Evolutionary conservation across 2,113 vertebrate genomes (phyloP).

Genomic region (Pomatorhinus ruficollis): DNA sequence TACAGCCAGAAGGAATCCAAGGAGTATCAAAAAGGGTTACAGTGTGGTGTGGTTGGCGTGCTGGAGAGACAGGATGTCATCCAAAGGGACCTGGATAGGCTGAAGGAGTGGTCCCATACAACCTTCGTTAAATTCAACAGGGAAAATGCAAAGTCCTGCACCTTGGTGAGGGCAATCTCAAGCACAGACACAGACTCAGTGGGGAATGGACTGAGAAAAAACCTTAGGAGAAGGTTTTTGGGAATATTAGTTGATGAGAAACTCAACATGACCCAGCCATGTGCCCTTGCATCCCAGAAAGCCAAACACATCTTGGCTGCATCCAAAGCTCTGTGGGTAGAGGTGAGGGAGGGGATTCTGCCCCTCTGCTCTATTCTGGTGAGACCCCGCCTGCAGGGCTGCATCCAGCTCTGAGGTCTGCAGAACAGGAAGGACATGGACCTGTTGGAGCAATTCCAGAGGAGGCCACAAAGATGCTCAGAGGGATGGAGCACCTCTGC

Average conservation of each 20-base stretch:
- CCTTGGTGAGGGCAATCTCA: background rate
- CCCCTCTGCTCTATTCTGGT: background rate
- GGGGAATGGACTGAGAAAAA: background rate
- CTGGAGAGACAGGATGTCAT: background rate
- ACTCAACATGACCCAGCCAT: background rate
- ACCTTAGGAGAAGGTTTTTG: background rate
- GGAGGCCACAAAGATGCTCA: background rate
- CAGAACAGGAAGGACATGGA: background rate
- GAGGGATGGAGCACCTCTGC: background rate
- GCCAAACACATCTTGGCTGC: rapidly evolving
- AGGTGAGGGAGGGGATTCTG: background rate
- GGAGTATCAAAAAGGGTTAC: background rate
- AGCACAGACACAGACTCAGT: background rate
- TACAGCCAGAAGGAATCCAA: background rate
- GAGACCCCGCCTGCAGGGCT: background rate
- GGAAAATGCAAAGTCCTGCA: background rate
- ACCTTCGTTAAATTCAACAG: background rate
- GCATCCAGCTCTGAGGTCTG: too few species aligned
- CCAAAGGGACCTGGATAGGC: background rate
- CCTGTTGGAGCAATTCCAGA: rapidly evolving
- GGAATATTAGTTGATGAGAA: background rate
- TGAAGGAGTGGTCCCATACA: background rate
- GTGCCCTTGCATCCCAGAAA: background rate
- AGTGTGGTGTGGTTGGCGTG: rapidly evolving
- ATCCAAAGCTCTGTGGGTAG: rapidly evolving